Evolutionary conservation across 35 echinoderm and acorn worm genomes (phyloP).

Genomic region (Apostichopus californicus): DNA sequence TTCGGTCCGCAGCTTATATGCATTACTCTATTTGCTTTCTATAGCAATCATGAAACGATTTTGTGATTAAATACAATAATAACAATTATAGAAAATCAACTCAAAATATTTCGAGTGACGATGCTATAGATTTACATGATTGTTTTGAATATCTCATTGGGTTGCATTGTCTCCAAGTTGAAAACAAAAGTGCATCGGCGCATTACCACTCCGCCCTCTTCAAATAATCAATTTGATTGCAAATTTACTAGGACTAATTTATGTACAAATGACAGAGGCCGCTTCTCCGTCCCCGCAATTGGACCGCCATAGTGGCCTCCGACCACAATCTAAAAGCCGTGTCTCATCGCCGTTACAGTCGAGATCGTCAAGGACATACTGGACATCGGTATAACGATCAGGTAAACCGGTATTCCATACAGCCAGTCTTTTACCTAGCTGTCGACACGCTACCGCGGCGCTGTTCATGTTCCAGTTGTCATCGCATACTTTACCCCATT

Average conservation of each 20-base stretch:
- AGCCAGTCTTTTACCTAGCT: constrained; percentile 36
- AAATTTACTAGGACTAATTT: background rate
- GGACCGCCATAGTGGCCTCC: background rate
- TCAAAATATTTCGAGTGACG: too few species aligned
- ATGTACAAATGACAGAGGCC: background rate
- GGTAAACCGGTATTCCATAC: background rate
- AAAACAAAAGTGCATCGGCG: too few species aligned
- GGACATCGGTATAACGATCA: background rate
- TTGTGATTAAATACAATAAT: too few species aligned
- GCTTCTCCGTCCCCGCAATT: constrained; percentile 20
- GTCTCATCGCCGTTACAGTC: background rate
- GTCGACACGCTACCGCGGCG: constrained; percentile 36
- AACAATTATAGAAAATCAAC: too few species aligned
- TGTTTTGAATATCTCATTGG: too few species aligned
- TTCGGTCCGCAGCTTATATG: too few species aligned
- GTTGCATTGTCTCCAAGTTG: too few species aligned
- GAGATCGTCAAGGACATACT: constrained; percentile 10
- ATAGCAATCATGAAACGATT: too few species aligned
- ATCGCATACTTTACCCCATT: constrained; percentile 59
- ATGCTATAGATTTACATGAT: too few species aligned
- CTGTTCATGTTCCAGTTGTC: constrained; percentile 56
- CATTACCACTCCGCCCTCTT: too few species aligned
- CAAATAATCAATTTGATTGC: too few species aligned
- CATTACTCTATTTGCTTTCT: too few species aligned
- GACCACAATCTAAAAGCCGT: background rate